These are phyloP conservation scores for Fratercula arctica DNA, from an alignment of 2,797 vertebrate species.

Conservation along the genomic window DNA sequence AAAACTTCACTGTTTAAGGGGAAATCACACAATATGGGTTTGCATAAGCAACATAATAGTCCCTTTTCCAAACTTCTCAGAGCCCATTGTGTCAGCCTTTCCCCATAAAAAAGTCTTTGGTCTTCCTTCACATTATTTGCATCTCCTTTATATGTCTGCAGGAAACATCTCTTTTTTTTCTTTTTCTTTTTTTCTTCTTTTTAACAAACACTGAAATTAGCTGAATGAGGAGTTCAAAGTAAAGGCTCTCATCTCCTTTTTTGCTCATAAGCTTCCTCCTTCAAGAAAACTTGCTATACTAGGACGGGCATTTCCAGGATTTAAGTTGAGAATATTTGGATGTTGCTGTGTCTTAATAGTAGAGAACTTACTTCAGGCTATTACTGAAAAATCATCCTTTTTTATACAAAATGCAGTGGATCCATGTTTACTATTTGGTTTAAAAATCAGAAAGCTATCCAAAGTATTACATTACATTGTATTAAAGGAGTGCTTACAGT, in stretches of 20 bases:
- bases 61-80: conserved; percentile 34
- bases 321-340: neutral
- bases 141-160: conserved; percentile 37
- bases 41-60: conserved; percentile 36
- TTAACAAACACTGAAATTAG: conserved; percentile 23
- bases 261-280: neutral
- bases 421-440: neutral
- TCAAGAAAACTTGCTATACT: neutral
- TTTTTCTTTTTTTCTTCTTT: neutral
- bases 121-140: conserved; percentile 32
- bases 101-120: neutral
- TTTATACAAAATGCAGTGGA: neutral
- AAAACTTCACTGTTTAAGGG: conserved; percentile 53
- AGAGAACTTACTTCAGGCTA: neutral
- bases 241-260: neutral
- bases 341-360: neutral
- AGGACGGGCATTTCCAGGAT: neutral
- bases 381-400: neutral
- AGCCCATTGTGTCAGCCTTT: neutral
- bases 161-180: neutral
- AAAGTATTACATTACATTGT: neutral
- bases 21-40: conserved; percentile 18
- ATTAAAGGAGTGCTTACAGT: neutral
- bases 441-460: neutral
- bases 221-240: neutral